Evolutionary conservation across 2,888 invertebrate genomes (phyloP).

Genomic region (Diloba caeruleocephala): DNA sequence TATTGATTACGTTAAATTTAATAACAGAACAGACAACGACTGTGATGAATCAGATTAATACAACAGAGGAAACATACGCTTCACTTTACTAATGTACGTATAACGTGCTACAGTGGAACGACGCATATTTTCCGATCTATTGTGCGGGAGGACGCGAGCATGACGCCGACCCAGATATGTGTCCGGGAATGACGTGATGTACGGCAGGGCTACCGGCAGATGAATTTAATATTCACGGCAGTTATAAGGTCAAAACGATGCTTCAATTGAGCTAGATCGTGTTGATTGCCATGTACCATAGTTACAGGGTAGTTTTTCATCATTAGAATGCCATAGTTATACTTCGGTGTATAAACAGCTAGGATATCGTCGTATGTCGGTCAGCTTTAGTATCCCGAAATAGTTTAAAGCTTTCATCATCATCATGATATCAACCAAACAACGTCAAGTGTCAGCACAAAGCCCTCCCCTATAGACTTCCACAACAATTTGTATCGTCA

Average conservation of each 20-base stretch:
- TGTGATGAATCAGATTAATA: slow-evolving; percentile 20
- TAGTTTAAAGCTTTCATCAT: no score
- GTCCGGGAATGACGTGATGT: slow-evolving; percentile 32
- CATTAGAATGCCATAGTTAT: no score
- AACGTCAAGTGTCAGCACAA: no score
- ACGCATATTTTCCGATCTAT: slow-evolving; percentile 59
- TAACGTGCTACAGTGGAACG: slow-evolving; percentile 40
- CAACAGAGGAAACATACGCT: slow-evolving; percentile 9
- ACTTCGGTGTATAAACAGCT: no score
- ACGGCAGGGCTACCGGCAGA: slow-evolving; percentile 36
- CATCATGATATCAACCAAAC: no score
- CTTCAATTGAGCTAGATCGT: background rate
- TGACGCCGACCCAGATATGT: slow-evolving; percentile 54
- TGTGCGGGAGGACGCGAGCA: slow-evolving; percentile 47
- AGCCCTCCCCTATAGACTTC: no score
- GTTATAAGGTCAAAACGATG: slow-evolving; percentile 14
- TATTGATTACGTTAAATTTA: slow-evolving; percentile 1
- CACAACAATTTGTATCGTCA: no score
- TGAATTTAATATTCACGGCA: slow-evolving; percentile 32
- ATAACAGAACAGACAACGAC: slow-evolving; percentile 4
- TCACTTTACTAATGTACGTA: slow-evolving; percentile 40
- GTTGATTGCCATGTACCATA: no score
- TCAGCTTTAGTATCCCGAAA: no score
- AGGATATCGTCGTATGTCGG: no score
- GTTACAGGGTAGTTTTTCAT: background rate